Conservation (phyloP, 2,113 vertebrate species). For the Ariopsis seemanni region DNA sequence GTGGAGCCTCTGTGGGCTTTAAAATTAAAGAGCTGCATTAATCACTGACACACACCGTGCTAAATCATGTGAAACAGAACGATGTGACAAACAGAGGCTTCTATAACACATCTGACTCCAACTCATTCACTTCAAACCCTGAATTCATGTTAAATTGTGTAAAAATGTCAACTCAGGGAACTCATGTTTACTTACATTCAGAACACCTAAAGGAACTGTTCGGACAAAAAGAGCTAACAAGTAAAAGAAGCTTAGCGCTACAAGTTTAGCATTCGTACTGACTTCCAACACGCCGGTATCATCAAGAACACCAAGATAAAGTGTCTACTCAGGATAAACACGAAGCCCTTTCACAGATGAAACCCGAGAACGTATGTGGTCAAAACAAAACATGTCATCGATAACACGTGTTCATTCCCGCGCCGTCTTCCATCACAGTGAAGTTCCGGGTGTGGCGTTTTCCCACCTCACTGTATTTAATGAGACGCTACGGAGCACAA, state of each 20-base stretch:
- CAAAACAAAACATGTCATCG: too few relatives aligned
- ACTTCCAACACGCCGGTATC: background rate
- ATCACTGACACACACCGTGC: slow-evolving; percentile 60
- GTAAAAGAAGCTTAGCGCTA: background rate
- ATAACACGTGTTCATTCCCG: too few relatives aligned
- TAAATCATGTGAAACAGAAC: slow-evolving; percentile 7
- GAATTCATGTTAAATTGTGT: background rate
- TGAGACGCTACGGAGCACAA: too few relatives aligned
- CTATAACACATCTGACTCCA: slow-evolving; percentile 57
- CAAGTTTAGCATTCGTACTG: background rate
- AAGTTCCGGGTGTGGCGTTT: too few relatives aligned
- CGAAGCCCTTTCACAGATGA: too few relatives aligned
- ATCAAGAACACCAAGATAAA: background rate
- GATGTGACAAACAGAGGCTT: slow-evolving; percentile 17
- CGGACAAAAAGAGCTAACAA: background rate
- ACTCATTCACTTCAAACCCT: slow-evolving; percentile 68
- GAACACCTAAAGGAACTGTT: background rate
- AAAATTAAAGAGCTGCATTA: slow-evolving; percentile 84
- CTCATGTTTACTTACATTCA: background rate
- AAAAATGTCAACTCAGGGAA: background rate
- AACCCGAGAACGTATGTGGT: too few relatives aligned
- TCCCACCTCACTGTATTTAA: too few relatives aligned
- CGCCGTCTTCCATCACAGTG: too few relatives aligned
- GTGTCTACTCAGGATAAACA: background rate
- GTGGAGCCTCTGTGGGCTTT: slow-evolving; percentile 98